phyloP scores from a whole-genome alignment of 2,888 invertebrate genomes.

The Cryptocheilus praepositus region DNA sequence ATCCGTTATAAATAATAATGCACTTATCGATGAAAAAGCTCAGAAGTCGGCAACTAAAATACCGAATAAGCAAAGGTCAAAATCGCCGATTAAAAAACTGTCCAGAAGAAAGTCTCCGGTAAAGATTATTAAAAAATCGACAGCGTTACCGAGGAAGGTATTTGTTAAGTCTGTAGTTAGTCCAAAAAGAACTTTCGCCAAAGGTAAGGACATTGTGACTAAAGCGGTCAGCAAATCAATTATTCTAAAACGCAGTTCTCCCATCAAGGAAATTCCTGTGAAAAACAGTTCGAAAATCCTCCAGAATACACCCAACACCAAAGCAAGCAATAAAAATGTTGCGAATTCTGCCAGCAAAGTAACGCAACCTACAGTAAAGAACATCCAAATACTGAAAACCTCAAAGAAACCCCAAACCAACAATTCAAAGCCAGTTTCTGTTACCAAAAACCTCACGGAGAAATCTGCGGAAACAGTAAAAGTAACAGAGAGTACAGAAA shows the following conservation, averaged over 20 bases:
- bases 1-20: too few relatives aligned
- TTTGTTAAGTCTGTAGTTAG: conserved; percentile 31
- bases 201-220: conserved; percentile 43
- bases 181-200: conserved; percentile 44
- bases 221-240: conserved; percentile 39
- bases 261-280: not conserved
- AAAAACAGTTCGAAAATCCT: conserved; percentile 4
- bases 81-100: conserved; percentile 66
- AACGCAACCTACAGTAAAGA: not conserved
- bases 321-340: not conserved
- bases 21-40: too few relatives aligned
- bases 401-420: not conserved
- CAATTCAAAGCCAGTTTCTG: not conserved
- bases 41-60: too few relatives aligned
- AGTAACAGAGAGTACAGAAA: not conserved
- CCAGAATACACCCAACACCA: not conserved
- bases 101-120: conserved; percentile 63
- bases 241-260: not conserved
- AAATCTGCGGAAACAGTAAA: not conserved
- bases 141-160: conserved; percentile 41
- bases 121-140: conserved; percentile 54
- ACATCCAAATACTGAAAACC: not conserved
- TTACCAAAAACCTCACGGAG: not conserved
- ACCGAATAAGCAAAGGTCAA: conserved; percentile 56
- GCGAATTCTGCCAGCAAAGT: not conserved